Percentiles rank a stretch among this genome's conserved stretches.
Evolutionary conservation across 2,797 vertebrate genomes (phyloP).

Genomic region (Eremophila alpestris): DNA sequence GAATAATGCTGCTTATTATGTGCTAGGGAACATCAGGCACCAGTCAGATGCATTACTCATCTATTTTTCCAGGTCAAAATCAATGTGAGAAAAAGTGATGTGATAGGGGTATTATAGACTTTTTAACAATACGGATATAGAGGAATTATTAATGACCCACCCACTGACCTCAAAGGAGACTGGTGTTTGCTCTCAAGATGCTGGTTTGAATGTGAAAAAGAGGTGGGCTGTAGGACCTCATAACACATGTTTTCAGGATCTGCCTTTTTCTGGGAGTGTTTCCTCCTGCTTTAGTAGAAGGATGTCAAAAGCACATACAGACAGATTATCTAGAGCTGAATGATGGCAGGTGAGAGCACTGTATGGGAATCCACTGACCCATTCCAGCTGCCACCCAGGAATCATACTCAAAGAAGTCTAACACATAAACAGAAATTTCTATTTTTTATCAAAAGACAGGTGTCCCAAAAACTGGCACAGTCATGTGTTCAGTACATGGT

Average conservation of each 20-base stretch:
- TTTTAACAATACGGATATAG: not conserved
- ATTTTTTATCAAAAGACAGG: not conserved
- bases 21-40: not conserved
- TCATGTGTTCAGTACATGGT: not conserved
- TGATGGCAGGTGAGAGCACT: not conserved
- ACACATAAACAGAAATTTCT: not conserved
- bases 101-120: not conserved
- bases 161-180: not conserved
- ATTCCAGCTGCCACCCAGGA: not conserved
- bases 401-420: not conserved
- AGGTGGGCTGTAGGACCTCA: not conserved
- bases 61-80: not conserved
- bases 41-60: not conserved
- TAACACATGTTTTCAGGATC: not conserved
- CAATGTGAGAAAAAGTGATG: not conserved
- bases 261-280: not conserved
- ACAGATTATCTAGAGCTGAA: not conserved
- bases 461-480: not conserved
- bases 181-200: not conserved
- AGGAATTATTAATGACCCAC: not conserved
- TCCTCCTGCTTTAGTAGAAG: not conserved
- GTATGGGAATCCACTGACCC: not conserved
- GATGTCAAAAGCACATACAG: not conserved
- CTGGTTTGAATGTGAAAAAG: not conserved
- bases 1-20: not conserved